Evolutionary conservation across 2,797 vertebrate species (phyloP).

Genomic region (Acrocephalus scirpaceus): DNA sequence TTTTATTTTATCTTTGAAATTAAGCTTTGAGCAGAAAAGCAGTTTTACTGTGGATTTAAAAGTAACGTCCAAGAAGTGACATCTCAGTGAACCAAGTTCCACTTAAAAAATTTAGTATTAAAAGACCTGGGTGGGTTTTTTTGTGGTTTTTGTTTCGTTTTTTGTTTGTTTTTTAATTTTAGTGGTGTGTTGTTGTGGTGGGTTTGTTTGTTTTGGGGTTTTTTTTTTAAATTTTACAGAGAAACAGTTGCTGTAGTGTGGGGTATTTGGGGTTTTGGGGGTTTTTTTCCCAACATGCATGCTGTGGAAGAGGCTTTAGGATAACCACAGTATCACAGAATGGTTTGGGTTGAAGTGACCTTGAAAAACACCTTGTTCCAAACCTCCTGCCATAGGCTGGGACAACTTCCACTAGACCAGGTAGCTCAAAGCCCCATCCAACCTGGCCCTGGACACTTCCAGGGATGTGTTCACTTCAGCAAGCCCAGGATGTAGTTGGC

Average conservation of each 20-base stretch:
- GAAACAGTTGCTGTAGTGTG: background rate
- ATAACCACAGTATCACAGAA: background rate
- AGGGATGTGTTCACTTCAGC: background rate
- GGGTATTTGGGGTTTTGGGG: background rate
- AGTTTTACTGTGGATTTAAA: background rate
- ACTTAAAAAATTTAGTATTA: background rate
- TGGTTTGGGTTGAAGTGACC: background rate
- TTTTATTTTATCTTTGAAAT: background rate
- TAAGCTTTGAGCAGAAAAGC: background rate
- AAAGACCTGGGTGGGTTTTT: background rate
- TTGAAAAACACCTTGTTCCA: background rate
- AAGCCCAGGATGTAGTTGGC: background rate
- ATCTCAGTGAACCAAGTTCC: background rate
- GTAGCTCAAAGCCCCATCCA: background rate
- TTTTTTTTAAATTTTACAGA: background rate
- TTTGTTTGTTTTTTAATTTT: background rate
- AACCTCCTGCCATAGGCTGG: background rate
- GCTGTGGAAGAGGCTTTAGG: background rate
- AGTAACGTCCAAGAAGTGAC: background rate
- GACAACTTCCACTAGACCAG: background rate
- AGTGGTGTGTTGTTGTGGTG: background rate
- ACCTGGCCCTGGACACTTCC: background rate
- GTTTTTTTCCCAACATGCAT: rapidly evolving
- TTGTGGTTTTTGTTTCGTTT: background rate
- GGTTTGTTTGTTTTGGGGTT: background rate